Evolutionary conservation across 2,797 vertebrate genomes (phyloP).

Genomic region (Scolopax rusticola): DNA sequence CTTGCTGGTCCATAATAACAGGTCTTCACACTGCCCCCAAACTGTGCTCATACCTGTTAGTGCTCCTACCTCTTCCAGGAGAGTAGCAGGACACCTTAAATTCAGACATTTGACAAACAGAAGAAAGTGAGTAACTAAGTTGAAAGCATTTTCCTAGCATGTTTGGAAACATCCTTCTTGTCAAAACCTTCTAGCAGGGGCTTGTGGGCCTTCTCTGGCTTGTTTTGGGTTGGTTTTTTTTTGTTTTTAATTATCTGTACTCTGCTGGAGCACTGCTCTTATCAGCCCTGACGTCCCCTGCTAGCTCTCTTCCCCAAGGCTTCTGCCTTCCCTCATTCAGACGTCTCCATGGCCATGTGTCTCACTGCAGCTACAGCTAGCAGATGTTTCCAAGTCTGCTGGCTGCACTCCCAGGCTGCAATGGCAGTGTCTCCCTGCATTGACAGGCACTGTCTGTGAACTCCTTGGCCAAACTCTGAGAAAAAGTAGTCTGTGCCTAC

Average conservation of each 20-base stretch:
- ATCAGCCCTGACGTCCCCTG: background rate
- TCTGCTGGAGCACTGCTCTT: background rate
- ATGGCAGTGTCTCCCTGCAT: conserved; percentile 27
- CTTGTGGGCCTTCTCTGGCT: background rate
- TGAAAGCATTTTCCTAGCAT: background rate
- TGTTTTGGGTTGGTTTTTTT: background rate
- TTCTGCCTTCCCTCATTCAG: background rate
- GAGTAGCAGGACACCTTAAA: background rate
- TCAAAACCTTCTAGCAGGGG: background rate
- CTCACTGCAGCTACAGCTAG: conserved; percentile 24
- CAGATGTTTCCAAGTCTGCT: conserved; percentile 69
- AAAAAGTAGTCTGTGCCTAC: conserved; percentile 53
- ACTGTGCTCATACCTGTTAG: background rate
- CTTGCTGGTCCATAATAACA: background rate
- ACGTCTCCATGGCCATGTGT: background rate
- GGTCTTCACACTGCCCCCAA: background rate
- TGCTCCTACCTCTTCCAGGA: background rate
- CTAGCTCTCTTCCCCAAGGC: background rate
- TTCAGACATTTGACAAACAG: background rate
- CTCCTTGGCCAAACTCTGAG: conserved; percentile 47
- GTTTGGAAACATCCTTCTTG: background rate
- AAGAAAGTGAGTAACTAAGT: background rate
- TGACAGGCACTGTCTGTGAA: conserved; percentile 69
- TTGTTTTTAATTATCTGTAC: background rate
- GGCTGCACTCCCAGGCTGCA: conserved; percentile 61